Base-by-base conservation (phyloP, 2,113 vertebrate species). In the Megalops atlanticus region DNA sequence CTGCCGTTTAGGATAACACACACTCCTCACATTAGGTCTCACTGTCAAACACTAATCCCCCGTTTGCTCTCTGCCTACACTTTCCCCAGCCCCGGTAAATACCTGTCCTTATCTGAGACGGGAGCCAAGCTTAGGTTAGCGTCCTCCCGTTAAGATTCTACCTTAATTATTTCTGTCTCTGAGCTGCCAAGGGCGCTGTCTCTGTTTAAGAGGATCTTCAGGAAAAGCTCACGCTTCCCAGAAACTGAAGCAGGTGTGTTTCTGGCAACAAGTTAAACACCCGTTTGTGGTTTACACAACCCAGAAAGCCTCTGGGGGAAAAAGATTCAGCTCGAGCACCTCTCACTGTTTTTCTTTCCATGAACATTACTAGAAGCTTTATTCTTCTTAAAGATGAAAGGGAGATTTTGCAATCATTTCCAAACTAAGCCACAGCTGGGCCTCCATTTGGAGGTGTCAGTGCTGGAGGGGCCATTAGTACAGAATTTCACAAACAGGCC, bases 81-180 rank as follows among this genome's bases (percentile, higher is more conserved):
- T 82, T 86, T 86, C 85, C 87, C 71, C 88, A 89, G 90, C 83
- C 82, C 84, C 87, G 89, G 87, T 86, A 87, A 92, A 88, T 90
- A 91, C 89, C 90, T 89, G 88, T 76, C 89, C 87, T 80, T 84
- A 47, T 82, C 87, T 81, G 39, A 1, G 49, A 82, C 90, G 91
- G 91, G 89, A 92, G 88, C 85, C 74, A 83, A 47, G 81, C 41
- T 12, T 74, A 77, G 24, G 86, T 89, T 92, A 89, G 52, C 27
- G 82, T 82, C 87, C 82, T 83, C 27, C 82, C 83, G 80, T 86
- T 77, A 84, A 78, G 87, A 79, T 84, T 84, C 91, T 85, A 84
- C 47, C 82, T 83, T 87, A 88, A 92, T 93, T 90, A 89, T 85
- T 86, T 89, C 80, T 35, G 27, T 86, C 88, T 87, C 80, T 52